Evolutionary conservation across 2,113 vertebrate species (phyloP).

Genomic region (Dasyprocta punctata): DNA sequence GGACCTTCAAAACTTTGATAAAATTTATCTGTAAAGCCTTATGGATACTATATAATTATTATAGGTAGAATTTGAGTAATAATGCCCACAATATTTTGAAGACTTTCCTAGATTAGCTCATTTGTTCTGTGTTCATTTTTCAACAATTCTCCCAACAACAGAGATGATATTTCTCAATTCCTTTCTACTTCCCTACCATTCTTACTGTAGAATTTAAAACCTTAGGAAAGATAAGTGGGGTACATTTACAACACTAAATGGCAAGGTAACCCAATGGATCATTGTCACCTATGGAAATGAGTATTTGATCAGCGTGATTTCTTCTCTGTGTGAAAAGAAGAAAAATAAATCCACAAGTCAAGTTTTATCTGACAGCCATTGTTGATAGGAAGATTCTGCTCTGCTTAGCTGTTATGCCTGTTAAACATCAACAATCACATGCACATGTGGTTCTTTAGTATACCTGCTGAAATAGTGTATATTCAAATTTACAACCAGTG

Average conservation of each 20-base stretch:
- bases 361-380: background rate
- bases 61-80: background rate
- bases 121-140: background rate
- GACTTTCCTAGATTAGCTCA: background rate
- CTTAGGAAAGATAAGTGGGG: background rate
- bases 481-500: background rate
- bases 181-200: background rate
- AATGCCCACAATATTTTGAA: background rate
- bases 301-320: background rate
- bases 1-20: background rate
- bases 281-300: background rate
- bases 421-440: too few species aligned
- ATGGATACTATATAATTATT: background rate
- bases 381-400: background rate
- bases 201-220: background rate
- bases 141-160: background rate
- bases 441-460: background rate
- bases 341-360: background rate
- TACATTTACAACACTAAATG: background rate
- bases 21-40: background rate
- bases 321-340: background rate
- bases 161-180: background rate
- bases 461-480: background rate
- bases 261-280: accelerated
- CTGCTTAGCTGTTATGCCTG: background rate